These are phyloP conservation scores for Tenthredo notha DNA, from an alignment of 2,888 invertebrate genomes.

Conservation along the genomic window DNA sequence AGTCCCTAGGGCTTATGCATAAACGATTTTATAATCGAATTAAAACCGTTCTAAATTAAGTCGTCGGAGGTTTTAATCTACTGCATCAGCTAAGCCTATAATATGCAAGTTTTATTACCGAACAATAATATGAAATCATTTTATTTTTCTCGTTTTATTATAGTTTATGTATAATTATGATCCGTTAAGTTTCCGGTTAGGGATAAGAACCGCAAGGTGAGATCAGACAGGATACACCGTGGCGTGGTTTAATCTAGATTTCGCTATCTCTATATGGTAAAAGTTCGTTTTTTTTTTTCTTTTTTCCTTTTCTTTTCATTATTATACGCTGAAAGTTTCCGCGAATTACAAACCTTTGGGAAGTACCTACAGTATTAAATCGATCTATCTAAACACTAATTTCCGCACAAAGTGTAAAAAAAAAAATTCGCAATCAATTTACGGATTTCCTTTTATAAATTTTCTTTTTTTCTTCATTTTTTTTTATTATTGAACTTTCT, in stretches of 20 bases:
- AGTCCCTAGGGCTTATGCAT: neutral
- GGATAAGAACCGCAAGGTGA: conserved; percentile 11
- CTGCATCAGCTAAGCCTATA: neutral
- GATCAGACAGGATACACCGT: conserved; percentile 34
- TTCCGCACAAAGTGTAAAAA: neutral
- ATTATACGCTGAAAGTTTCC: conserved; percentile 10
- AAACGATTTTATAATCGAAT: conserved; percentile 5
- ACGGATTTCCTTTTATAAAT: neutral
- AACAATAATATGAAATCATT: neutral
- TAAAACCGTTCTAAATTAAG: conserved; percentile 3
- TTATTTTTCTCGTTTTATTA: neutral
- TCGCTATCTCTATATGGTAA: conserved; percentile 22
- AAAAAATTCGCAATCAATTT: neutral
- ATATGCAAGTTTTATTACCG: neutral
- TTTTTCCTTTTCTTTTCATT: neutral
- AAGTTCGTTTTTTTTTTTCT: neutral
- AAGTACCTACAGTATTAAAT: neutral
- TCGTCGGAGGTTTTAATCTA: neutral
- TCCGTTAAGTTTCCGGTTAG: conserved; percentile 27
- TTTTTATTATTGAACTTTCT: too few relatives aligned
- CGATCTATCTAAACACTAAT: neutral
- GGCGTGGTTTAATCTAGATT: conserved; percentile 24
- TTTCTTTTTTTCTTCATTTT: neutral
- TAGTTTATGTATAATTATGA: conserved; percentile 16
- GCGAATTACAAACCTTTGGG: neutral